Conservation (phyloP, 2,888 invertebrate genomes). For the Apotomis turbidana region DNA sequence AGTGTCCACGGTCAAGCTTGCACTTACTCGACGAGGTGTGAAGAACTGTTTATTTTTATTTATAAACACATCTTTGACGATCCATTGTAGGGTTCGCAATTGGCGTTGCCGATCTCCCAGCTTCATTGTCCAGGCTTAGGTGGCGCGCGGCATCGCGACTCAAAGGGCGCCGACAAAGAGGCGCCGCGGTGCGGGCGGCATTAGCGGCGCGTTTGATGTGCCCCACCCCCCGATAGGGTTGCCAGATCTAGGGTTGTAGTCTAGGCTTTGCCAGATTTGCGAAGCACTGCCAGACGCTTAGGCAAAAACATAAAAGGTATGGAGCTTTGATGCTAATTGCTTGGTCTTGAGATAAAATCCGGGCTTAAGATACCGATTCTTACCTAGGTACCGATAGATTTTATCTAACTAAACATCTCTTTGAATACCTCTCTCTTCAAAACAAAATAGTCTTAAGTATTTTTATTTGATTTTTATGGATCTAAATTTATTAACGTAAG, state of each 20-base stretch:
- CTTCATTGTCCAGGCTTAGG: constrained; percentile 51
- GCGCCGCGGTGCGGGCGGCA: constrained; percentile 76
- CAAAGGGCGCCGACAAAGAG: constrained; percentile 83
- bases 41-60: constrained; percentile 11
- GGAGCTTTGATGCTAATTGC: constrained; percentile 9
- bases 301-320: neutral
- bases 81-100: constrained; percentile 40
- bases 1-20: neutral
- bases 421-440: too few species aligned
- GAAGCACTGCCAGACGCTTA: constrained; percentile 4
- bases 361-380: neutral
- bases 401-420: too few species aligned
- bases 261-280: constrained; percentile 23
- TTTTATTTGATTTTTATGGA: too few species aligned
- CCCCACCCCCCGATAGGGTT: constrained; percentile 68
- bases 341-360: neutral
- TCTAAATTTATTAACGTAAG: too few species aligned
- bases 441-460: too few species aligned
- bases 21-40: neutral
- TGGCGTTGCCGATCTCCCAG: constrained; percentile 44
- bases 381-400: neutral
- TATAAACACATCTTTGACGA: constrained; percentile 20
- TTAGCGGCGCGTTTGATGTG: constrained; percentile 79
- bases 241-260: constrained; percentile 49
- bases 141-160: constrained; percentile 68